These are phyloP conservation scores for Rhinogobio ventralis DNA, from an alignment of 2,797 vertebrate species.

Conservation along the genomic window DNA sequence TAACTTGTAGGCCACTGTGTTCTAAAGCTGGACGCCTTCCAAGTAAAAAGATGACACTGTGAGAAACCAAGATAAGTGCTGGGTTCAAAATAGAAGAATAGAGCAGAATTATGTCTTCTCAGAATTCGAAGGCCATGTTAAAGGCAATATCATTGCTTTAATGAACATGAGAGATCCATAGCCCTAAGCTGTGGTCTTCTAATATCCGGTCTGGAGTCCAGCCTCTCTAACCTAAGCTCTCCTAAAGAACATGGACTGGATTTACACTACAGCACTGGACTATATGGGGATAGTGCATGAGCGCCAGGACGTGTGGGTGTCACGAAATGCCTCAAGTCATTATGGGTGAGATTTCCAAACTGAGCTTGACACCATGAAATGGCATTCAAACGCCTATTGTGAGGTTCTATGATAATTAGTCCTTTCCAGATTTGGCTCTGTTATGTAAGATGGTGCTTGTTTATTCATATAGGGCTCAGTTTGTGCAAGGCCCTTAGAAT, in stretches of 20 bases:
- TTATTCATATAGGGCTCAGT: conserved; percentile 72
- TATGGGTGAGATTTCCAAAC: conserved; percentile 64
- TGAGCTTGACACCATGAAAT: conserved; percentile 68
- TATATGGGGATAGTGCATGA: background rate
- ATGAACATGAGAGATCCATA: conserved; percentile 7
- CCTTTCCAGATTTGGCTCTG: conserved; percentile 55
- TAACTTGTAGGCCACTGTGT: background rate
- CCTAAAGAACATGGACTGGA: background rate
- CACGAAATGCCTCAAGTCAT: conserved; percentile 58
- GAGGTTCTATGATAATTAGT: conserved; percentile 71
- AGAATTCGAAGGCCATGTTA: conserved; percentile 25
- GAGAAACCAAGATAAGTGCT: background rate
- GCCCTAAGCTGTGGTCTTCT: background rate
- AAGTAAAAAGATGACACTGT: conserved; percentile 2
- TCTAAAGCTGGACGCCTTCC: background rate
- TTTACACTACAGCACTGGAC: background rate
- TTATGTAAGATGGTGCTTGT: conserved; percentile 77
- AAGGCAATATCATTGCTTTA: background rate
- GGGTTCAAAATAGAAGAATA: background rate
- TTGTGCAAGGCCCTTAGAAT: conserved; percentile 62
- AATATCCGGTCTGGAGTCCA: conserved; percentile 20
- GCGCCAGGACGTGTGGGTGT: background rate
- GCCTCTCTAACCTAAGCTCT: background rate
- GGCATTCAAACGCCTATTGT: conserved; percentile 66
- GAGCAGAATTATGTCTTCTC: background rate